Base-by-base conservation (phyloP, 2,797 vertebrate species). In the Mormyrus proboscirostris region DNA sequence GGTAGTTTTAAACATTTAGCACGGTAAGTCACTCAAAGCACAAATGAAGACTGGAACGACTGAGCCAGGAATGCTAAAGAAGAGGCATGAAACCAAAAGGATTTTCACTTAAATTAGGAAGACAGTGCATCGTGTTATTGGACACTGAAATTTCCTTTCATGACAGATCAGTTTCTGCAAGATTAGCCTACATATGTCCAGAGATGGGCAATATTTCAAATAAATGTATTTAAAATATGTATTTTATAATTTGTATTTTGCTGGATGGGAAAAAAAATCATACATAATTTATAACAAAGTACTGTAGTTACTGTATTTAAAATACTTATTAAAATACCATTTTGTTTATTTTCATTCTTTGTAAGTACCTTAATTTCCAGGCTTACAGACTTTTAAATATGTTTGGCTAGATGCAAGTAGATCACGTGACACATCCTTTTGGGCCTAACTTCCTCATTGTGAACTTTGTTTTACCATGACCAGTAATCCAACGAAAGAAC, bases 1-100 rank as follows among this genome's bases (percentile, higher is more conserved):
- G 88, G 90, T 87, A 55, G 25, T 88, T 49, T 86, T 82, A 90
- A 38, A 82, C 38, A 88, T 84, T 90, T 83, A 84, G 73, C 22
- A 84, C 9, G 4, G 79, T 47, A 83, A 22, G 47, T 47, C n/a
- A 33, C 0, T 76, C 62, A 22, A 4, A 29, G 84, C 33, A 73
- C 57, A 29, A 50, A 12, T 33, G 33, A 59, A 62, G 10, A 33
- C 9, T 16, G 12, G 47, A 25, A 49, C 6, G 2, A 44, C 29
- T 12, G 73, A 50, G 16, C 76, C 25, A 29, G 49, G n/a, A 84
- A 62, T 59, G 14, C 8, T 79, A 79, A 79, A 79, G 16, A 16
- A 79, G 16, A 33, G 14, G 51, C 10, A 89, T 47, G 33, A 84
- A 85, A 62, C 25, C 55, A 89, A 87, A 76, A 50, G 33, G 10